Conservation (phyloP, 2,888 invertebrate genomes). For the Globia sparganii region DNA sequence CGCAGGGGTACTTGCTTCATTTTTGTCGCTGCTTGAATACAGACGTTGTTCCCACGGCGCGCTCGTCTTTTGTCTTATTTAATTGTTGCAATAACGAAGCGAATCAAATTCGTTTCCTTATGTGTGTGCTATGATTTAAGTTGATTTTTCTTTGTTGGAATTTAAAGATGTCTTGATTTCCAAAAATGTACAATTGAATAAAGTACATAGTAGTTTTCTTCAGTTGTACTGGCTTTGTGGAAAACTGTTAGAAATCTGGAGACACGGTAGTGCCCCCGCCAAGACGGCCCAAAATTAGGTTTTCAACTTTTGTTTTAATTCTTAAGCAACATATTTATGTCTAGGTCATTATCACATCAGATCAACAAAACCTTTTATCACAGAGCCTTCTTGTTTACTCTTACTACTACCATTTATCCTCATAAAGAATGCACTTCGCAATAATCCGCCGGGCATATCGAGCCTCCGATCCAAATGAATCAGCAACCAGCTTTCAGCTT, state of each 20-base stretch:
- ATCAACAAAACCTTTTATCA: neutral
- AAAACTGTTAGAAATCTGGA: neutral
- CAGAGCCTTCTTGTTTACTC: neutral
- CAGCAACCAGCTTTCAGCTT: constrained; percentile 52
- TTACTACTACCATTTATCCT: neutral
- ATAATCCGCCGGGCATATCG: constrained; percentile 24
- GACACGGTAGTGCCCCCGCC: too few relatives aligned
- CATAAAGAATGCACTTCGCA: constrained; percentile 21
- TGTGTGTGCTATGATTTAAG: constrained; percentile 55
- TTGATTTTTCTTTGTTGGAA: constrained; percentile 41
- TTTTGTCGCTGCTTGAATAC: constrained; percentile 67
- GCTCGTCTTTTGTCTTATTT: constrained; percentile 67
- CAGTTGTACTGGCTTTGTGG: too few relatives aligned
- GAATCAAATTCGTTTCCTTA: constrained; percentile 66
- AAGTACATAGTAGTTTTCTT: neutral
- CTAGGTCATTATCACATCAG: neutral
- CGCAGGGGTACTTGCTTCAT: constrained; percentile 67
- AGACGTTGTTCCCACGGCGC: constrained; percentile 68
- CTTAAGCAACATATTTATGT: neutral
- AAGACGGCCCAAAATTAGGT: neutral
- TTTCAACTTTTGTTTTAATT: neutral
- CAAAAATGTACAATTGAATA: neutral
- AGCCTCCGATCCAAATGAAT: constrained; percentile 43
- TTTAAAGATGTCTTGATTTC: neutral
- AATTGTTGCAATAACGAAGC: constrained; percentile 60